These are phyloP conservation scores for Pyrrhura leucotis DNA, from an alignment of 2,797 vertebrate genomes.

Conservation along the genomic window DNA sequence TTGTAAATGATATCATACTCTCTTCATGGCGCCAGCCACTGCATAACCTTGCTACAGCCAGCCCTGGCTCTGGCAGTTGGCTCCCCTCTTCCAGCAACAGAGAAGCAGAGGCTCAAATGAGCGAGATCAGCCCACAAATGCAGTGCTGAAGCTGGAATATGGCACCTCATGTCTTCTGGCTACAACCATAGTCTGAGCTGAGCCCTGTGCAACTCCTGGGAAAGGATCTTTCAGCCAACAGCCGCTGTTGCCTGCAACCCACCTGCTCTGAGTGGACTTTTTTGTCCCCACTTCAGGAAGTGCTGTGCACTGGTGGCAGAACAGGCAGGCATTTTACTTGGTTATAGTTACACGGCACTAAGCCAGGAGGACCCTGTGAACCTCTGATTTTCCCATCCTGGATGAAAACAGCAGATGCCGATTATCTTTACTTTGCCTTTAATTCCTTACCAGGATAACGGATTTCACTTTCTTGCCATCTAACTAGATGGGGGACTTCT, in stretches of 20 bases:
- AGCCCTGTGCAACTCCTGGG: not conserved
- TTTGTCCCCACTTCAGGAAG: not conserved
- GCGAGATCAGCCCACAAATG: not conserved
- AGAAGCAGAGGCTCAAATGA: not conserved
- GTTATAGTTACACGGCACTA: not conserved
- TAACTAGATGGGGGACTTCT: not conserved
- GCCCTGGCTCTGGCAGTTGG: not conserved
- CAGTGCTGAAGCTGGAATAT: not conserved
- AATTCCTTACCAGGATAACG: not conserved
- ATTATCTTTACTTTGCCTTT: not conserved
- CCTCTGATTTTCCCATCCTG: not conserved
- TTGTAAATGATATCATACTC: conserved; percentile 18
- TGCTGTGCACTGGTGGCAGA: not conserved
- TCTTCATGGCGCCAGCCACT: conserved; percentile 9
- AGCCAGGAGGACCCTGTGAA: not conserved
- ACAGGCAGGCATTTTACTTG: not conserved
- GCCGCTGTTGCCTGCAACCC: not conserved
- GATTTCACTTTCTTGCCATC: not conserved
- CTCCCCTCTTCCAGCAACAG: not conserved
- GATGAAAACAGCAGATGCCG: not conserved
- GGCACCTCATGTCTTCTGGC: not conserved
- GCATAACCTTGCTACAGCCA: not conserved
- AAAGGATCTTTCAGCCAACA: not conserved
- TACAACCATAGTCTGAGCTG: not conserved
- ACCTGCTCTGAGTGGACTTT: not conserved